Evolutionary conservation across 1,140 invertebrate genomes (phyloP), one percentile per base, ranked within the genome.

Genomic region (Lutraria rhynchaena): DNA sequence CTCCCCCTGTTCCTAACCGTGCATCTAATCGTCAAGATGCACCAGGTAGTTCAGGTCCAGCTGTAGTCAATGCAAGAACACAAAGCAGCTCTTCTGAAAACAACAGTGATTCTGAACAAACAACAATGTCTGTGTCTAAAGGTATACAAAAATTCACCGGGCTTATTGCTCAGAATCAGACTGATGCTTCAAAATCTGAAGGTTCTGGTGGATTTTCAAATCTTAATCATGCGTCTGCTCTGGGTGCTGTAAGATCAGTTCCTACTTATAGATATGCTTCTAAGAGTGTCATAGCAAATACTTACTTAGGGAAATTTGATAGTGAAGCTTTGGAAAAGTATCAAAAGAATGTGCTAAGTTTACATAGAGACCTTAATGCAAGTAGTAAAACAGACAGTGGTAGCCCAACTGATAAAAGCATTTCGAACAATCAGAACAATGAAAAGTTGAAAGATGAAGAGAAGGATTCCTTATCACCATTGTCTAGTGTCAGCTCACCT

Each of bases 261-360:
- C 78, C 86, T 29, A 86, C 86, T 31, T 87, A 88, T 69, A 90
- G 91, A 69, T 93, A 92, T 86, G 92, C 92, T 19, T 88, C 92
- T 9, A 90, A 90, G 70, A 92, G 89, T 83, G 87, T 89, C 35
- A 93, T 93, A 55, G 88, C 90, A 46, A 92, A 92, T 77, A 92
- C 91, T 5, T 93, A 93, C 83, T 91, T 90, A 85, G 85, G 85
- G 33, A 76, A 84, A 22, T 76, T 89, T 57, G 87, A 89, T 55
- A 82, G 70, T 22, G 87, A 86, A 37, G 87, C 88, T n/a, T 83
- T 88, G 73, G 84, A 89, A 77, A 88, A 86, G 65, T 90, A 90
- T 74, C 89, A 90, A 60, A 75, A 85, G 60, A 86, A 85, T 71
- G 57, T 88, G 58, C 81, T 61, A 44, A 81, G 49, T 57, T 55